These are phyloP conservation scores for Meloidogyne floridensis DNA, from an alignment of 1,140 invertebrate genomes.

Conservation along the genomic window DNA sequence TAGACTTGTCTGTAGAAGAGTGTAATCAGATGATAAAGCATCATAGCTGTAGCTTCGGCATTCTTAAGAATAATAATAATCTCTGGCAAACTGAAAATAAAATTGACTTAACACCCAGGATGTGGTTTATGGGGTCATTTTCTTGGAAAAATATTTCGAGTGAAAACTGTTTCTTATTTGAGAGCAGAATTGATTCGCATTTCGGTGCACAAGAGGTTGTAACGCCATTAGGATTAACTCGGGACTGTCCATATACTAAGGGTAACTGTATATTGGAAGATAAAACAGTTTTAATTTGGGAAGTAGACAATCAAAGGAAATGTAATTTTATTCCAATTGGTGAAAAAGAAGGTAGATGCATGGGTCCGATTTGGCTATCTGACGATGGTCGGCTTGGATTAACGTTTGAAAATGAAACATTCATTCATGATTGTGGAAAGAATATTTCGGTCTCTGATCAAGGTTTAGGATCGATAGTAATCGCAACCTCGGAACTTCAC, in stretches of 20 bases:
- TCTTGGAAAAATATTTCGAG: too few relatives aligned
- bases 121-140: too few relatives aligned
- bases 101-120: too few relatives aligned
- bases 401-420: not conserved
- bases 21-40: too few relatives aligned
- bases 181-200: too few relatives aligned
- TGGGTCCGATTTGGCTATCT: conserved; percentile 3
- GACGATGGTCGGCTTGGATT: not conserved
- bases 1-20: too few relatives aligned
- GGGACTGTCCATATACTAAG: not conserved
- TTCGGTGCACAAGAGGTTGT: not conserved
- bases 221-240: not conserved
- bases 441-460: not conserved
- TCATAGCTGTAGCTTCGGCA: too few relatives aligned
- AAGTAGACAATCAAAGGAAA: conserved; percentile 9
- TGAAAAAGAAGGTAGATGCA: not conserved
- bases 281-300: not conserved
- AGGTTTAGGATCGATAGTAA: not conserved
- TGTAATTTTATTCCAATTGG: conserved; percentile 13
- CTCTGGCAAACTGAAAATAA: too few relatives aligned
- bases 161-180: too few relatives aligned
- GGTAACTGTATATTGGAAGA: not conserved
- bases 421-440: not conserved
- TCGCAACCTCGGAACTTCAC: not conserved
- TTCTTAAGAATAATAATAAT: too few relatives aligned